Conservation (phyloP, 2,797 vertebrate genomes). For the Brachyrhaphis roseni region DNA sequence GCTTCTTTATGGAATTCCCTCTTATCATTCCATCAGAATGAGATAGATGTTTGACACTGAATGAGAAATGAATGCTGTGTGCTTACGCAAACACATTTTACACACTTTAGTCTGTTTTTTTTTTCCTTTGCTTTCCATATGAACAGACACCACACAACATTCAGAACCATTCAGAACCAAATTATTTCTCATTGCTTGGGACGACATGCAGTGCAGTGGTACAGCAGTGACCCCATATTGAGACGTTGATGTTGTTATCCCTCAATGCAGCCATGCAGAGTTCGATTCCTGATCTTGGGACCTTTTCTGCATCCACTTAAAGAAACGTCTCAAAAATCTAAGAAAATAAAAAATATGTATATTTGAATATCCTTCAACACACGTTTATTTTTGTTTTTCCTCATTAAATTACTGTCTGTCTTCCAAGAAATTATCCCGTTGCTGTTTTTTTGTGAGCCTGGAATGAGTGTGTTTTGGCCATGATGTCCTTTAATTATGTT, state of each 20-base stretch:
- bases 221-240: not conserved
- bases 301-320: not conserved
- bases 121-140: not conserved
- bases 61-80: conserved; percentile 14
- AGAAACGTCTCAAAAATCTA: not conserved
- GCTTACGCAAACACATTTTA: not conserved
- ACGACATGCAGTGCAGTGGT: not conserved
- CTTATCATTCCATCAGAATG: not conserved
- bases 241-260: too few species aligned
- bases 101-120: too few species aligned
- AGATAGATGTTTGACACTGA: conserved; percentile 9
- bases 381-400: not conserved
- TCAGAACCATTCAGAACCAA: conserved; percentile 2
- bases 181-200: not conserved
- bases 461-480: not conserved
- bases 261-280: not conserved
- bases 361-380: not conserved
- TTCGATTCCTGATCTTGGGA: not conserved
- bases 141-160: not conserved
- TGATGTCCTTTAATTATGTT: not conserved
- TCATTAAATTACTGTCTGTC: not conserved
- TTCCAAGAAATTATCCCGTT: not conserved
- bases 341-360: not conserved
- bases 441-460: not conserved
- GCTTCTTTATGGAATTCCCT: conserved; percentile 9